Evolutionary conservation across 2,888 invertebrate genomes (phyloP).

Genomic region (Mechanitis messenoides): DNA sequence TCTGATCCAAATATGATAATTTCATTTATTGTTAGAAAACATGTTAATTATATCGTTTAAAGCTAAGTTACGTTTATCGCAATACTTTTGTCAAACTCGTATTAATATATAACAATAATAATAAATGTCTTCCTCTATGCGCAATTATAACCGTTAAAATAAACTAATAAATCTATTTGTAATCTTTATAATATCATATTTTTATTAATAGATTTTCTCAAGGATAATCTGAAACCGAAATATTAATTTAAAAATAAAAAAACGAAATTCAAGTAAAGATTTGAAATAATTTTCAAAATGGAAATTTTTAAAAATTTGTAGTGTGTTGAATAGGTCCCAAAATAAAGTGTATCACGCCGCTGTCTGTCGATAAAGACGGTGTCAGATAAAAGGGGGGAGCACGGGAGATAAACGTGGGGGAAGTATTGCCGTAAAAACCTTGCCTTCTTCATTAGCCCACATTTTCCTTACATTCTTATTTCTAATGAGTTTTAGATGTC

Average conservation of each 20-base stretch:
- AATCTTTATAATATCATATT: too few species aligned
- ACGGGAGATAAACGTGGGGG: constrained; percentile 16
- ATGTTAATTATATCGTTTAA: too few species aligned
- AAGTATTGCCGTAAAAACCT: constrained; percentile 48
- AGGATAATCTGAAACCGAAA: too few species aligned
- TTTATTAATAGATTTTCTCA: too few species aligned
- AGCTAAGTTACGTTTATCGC: too few species aligned
- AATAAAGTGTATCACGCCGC: constrained; percentile 24
- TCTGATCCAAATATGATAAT: too few species aligned
- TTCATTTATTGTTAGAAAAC: too few species aligned
- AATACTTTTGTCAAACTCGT: too few species aligned
- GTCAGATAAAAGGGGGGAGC: constrained; percentile 14
- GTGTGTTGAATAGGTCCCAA: neutral
- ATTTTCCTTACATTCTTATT: constrained; percentile 61
- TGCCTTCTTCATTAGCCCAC: constrained; percentile 53
- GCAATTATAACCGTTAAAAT: too few species aligned
- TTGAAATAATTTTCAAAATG: neutral
- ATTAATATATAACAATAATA: too few species aligned
- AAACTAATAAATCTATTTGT: too few species aligned
- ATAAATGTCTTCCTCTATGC: too few species aligned
- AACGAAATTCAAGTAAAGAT: neutral
- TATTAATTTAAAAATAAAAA: neutral
- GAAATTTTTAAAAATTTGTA: neutral
- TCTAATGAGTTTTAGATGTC: constrained; percentile 54
- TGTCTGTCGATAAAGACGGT: constrained; percentile 27